phyloP scores from a whole-genome alignment of 1,140 invertebrate genomes.

The Procambarus virginalis region DNA sequence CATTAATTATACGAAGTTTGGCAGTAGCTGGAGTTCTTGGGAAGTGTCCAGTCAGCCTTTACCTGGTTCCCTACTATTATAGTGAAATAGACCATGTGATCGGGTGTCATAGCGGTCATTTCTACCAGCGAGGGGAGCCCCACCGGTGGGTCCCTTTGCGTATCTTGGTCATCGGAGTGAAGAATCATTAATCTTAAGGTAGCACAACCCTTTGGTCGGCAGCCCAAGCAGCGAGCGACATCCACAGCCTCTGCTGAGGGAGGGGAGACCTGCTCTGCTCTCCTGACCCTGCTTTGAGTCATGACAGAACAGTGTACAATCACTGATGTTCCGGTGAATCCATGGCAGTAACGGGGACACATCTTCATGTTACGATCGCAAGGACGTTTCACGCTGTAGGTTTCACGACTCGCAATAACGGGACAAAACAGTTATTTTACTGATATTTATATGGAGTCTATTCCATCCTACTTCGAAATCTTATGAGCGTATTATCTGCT shows the following conservation, averaged over 20 bases:
- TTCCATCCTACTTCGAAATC: too few relatives aligned
- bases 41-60: constrained; percentile 43
- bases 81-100: background rate
- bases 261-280: too few relatives aligned
- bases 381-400: too few relatives aligned
- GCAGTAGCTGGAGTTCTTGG: constrained; percentile 64
- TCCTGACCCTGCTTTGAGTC: too few relatives aligned
- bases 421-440: too few relatives aligned
- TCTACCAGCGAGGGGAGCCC: background rate
- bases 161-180: constrained; percentile 66
- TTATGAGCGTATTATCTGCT: too few relatives aligned
- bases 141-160: constrained; percentile 36
- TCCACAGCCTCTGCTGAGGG: constrained; percentile 29
- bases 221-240: constrained; percentile 52
- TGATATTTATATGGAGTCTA: too few relatives aligned
- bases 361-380: too few relatives aligned
- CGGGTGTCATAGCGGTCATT: constrained; percentile 18
- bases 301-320: too few relatives aligned
- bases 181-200: constrained; percentile 66
- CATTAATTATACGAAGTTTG: constrained; percentile 68
- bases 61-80: background rate
- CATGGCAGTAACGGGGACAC: too few relatives aligned
- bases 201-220: constrained; percentile 63
- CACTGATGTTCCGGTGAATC: too few relatives aligned
- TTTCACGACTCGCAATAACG: too few relatives aligned